phyloP scores from a whole-genome alignment of 2,797 vertebrate genomes.

The Sebastes oblongus region DNA sequence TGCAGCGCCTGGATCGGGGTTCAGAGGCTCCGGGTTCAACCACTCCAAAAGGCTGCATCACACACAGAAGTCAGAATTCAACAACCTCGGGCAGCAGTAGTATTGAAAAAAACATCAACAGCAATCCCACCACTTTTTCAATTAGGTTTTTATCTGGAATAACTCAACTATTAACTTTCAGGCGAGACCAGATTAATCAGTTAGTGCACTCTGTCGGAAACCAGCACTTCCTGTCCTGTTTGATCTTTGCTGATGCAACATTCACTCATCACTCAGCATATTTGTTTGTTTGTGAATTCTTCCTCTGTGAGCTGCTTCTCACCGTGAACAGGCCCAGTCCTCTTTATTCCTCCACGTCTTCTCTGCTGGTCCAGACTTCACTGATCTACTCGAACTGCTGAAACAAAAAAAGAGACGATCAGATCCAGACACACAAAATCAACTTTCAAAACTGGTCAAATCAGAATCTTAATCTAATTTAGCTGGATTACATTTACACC shows the following conservation, averaged over 20 bases:
- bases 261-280: not conserved
- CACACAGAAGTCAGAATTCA: not conserved
- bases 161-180: too few relatives aligned
- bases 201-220: too few relatives aligned
- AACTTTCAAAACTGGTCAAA: not conserved
- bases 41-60: constrained; percentile 74
- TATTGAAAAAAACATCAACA: not conserved
- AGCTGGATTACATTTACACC: not conserved
- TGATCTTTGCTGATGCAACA: not conserved
- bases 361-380: not conserved
- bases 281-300: not conserved
- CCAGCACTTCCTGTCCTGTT: not conserved
- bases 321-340: constrained; percentile 42
- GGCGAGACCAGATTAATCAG: too few relatives aligned
- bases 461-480: not conserved
- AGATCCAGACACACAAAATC: not conserved
- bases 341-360: not conserved
- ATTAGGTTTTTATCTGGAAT: not conserved
- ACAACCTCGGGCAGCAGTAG: not conserved
- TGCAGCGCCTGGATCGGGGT: constrained; percentile 25
- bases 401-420: not conserved
- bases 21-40: constrained; percentile 76
- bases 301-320: not conserved
- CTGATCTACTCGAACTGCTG: not conserved
- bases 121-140: not conserved